phyloP scores from a whole-genome alignment of 2,888 invertebrate species.

The Orgyia antiqua region DNA sequence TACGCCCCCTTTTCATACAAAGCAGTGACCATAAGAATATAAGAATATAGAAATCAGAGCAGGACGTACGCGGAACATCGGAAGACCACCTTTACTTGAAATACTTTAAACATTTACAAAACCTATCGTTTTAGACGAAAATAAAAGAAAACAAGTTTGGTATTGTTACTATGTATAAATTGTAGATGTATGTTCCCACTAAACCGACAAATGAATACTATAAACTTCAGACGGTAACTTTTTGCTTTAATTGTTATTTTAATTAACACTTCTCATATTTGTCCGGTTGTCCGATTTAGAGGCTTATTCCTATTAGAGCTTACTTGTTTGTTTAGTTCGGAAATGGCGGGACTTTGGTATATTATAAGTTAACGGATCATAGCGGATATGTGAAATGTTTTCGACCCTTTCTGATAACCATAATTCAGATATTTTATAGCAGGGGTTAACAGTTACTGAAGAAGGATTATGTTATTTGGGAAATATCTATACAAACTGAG shows the following conservation, averaged over 20 bases:
- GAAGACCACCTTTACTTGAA: too few relatives aligned
- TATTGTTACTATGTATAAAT: too few relatives aligned
- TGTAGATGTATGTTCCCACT: neutral
- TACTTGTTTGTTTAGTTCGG: conserved; percentile 25
- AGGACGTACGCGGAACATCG: too few relatives aligned
- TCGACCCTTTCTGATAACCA: conserved; percentile 11
- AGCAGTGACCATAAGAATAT: too few relatives aligned
- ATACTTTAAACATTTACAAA: too few relatives aligned
- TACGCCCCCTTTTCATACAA: too few relatives aligned
- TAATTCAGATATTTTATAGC: conserved; percentile 8
- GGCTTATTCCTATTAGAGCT: conserved; percentile 45
- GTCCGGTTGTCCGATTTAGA: conserved; percentile 41
- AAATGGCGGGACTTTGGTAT: conserved; percentile 13
- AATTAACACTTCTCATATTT: conserved; percentile 46
- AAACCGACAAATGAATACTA: conserved; percentile 14
- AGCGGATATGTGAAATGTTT: conserved; percentile 5
- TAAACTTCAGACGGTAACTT: conserved; percentile 34
- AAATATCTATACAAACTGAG: conserved; percentile 2
- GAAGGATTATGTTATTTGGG: neutral
- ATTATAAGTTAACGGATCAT: conserved; percentile 16
- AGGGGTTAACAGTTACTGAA: conserved; percentile 1
- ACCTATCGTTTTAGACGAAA: too few relatives aligned
- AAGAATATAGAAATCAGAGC: too few relatives aligned
- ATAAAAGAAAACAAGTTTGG: too few relatives aligned
- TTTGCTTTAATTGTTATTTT: conserved; percentile 48